A percentile compares a stretch with the other conserved stretches of the same genome.
Evolutionary conservation across 1,140 invertebrate genomes (phyloP).

Genomic region (Zaprionus vittiger): DNA sequence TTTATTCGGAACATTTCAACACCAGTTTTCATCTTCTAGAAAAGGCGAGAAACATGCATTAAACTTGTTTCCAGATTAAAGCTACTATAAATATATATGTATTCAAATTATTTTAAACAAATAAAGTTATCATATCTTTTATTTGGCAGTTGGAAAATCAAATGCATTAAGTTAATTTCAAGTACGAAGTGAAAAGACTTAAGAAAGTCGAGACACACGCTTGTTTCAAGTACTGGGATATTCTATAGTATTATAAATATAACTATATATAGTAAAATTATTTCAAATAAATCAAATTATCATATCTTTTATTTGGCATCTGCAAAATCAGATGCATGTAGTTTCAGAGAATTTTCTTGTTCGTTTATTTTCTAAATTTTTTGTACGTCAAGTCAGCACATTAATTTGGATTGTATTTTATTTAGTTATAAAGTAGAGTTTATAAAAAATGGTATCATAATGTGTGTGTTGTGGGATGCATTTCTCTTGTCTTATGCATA

Average conservation of each 20-base stretch:
- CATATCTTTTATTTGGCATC: not conserved
- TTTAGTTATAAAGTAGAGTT: slow-evolving; percentile 71
- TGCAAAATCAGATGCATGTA: not conserved
- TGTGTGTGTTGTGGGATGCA: slow-evolving; percentile 42
- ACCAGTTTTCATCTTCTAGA: no score
- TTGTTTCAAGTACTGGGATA: no score
- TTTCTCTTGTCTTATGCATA: slow-evolving; percentile 30
- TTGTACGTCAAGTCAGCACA: slow-evolving; percentile 69
- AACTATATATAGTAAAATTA: no score
- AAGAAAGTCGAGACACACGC: no score
- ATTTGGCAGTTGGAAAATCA: not conserved
- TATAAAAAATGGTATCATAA: slow-evolving; percentile 60
- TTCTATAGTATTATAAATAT: no score
- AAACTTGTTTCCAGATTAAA: no score
- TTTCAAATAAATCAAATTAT: no score
- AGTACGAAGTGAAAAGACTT: no score
- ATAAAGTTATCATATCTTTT: not conserved
- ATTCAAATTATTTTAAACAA: no score
- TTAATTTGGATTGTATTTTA: slow-evolving; percentile 73
- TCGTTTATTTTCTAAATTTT: slow-evolving; percentile 5
- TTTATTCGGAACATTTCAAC: no score
- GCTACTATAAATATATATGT: no score
- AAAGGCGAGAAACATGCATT: no score
- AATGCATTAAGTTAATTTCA: not conserved
- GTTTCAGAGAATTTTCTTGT: not conserved